Percentiles rank a stretch among this genome's conserved stretches.
Conservation (phyloP, 2,888 invertebrate genomes). For the Myathropa florea region DNA sequence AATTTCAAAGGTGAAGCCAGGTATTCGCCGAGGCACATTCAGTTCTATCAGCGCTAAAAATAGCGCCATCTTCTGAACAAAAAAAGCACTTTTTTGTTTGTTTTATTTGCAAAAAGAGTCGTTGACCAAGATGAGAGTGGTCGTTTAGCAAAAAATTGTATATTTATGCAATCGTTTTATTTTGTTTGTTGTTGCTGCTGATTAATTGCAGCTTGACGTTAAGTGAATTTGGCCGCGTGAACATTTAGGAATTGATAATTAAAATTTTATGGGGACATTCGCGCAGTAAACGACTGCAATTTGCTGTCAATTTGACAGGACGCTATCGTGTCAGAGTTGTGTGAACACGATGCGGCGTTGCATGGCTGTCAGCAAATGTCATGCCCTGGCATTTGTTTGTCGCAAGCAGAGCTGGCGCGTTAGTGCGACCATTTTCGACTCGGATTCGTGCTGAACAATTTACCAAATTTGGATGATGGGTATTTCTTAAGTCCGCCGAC, state of each 20-base stretch:
- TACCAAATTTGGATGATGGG: slow-evolving; percentile 35
- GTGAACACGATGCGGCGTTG: not conserved
- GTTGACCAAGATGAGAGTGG: not conserved
- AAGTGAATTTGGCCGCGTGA: not conserved
- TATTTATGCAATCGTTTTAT: not conserved
- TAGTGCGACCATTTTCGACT: slow-evolving; percentile 38
- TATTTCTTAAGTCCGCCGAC: slow-evolving; percentile 25
- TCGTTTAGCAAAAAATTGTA: not conserved
- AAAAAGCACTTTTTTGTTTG: not conserved
- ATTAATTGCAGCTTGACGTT: not conserved
- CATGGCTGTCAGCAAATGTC: not conserved
- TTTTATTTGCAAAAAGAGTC: not conserved
- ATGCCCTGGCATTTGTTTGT: not conserved
- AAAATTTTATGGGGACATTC: not conserved
- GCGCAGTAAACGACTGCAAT: not conserved
- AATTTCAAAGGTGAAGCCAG: slow-evolving; percentile 40
- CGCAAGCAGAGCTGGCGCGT: slow-evolving; percentile 7
- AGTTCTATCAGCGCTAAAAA: slow-evolving; percentile 38
- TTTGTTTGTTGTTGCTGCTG: not conserved
- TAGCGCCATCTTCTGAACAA: not conserved
- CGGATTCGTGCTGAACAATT: slow-evolving; percentile 25
- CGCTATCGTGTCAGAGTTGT: not conserved
- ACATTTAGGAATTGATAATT: not conserved
- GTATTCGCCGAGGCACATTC: slow-evolving; percentile 4
- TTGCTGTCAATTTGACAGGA: not conserved